Percentiles rank a stretch among this genome's conserved stretches.
Conservation (phyloP, 2,797 vertebrate genomes). For the Chelon labrosus region DNA sequence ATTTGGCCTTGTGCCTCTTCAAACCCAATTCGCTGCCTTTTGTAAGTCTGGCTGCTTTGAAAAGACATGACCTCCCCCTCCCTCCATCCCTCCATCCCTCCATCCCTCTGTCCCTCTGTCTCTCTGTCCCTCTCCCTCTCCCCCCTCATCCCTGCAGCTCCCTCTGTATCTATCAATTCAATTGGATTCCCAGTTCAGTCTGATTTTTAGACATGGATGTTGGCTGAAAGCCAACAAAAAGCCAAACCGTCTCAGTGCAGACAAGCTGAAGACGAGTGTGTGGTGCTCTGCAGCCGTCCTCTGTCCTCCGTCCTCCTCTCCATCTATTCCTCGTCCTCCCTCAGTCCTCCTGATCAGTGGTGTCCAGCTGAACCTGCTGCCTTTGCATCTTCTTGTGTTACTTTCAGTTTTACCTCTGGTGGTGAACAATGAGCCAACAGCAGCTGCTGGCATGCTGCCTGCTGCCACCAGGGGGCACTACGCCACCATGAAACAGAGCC, state of each 20-base stretch:
- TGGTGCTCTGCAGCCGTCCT: neutral
- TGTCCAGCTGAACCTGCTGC: slow-evolving; percentile 29
- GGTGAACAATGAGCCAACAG: slow-evolving; percentile 51
- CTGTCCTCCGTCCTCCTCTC: too few species aligned
- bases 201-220: slow-evolving; percentile 29
- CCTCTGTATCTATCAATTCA: slow-evolving; percentile 31
- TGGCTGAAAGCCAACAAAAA: slow-evolving; percentile 15
- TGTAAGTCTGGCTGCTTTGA: slow-evolving; percentile 56
- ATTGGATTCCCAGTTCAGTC: slow-evolving; percentile 24
- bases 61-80: slow-evolving; percentile 51
- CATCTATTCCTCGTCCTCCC: neutral
- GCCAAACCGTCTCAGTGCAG: slow-evolving; percentile 28
- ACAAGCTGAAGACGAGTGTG: neutral
- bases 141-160: neutral
- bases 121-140: slow-evolving; percentile 26
- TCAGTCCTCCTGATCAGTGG: slow-evolving; percentile 12
- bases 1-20: slow-evolving; percentile 57
- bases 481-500: slow-evolving; percentile 35
- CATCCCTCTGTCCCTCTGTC: too few species aligned
- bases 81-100: slow-evolving; percentile 9
- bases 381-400: slow-evolving; percentile 19
- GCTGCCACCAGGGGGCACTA: slow-evolving; percentile 67
- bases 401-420: slow-evolving; percentile 32
- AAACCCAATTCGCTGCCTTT: slow-evolving; percentile 56
- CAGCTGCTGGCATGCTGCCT: neutral